A percentile compares a stretch with the other conserved stretches of the same genome.
phyloP scores from a whole-genome alignment of 2,888 invertebrate species.

The Scrobipalpa costella region DNA sequence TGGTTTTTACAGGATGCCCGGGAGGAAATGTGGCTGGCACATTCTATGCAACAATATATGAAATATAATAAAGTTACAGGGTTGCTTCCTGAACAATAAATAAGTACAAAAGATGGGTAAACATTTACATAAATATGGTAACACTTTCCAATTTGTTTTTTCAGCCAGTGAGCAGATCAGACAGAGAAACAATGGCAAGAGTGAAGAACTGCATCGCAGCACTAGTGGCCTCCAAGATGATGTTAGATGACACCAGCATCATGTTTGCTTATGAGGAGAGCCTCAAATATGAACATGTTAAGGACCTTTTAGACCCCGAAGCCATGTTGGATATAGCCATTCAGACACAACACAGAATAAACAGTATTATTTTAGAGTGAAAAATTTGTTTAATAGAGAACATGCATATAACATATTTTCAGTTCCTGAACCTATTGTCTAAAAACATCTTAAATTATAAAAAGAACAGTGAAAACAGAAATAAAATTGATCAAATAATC shows the following conservation, averaged over 20 bases:
- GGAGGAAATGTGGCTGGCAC: too few species aligned
- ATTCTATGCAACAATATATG: too few species aligned
- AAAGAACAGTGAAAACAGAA: too few species aligned
- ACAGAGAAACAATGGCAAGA: constrained; percentile 93
- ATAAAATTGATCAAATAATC: too few species aligned
- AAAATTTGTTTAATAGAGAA: constrained; percentile 39
- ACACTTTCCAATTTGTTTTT: not conserved
- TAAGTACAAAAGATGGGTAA: too few species aligned
- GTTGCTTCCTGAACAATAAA: too few species aligned
- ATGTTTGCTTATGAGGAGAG: constrained; percentile 95
- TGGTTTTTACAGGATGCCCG: too few species aligned
- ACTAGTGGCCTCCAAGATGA: constrained; percentile 92
- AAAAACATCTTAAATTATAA: too few species aligned
- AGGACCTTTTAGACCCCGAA: constrained; percentile 91
- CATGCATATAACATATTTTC: too few species aligned
- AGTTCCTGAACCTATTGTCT: too few species aligned
- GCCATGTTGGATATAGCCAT: constrained; percentile 92
- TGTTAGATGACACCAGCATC: constrained; percentile 95
- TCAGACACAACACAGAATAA: constrained; percentile 87
- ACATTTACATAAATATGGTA: not conserved
- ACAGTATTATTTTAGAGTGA: constrained; percentile 63
- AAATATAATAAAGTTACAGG: too few species aligned
- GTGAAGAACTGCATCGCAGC: constrained; percentile 94
- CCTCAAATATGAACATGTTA: constrained; percentile 86
- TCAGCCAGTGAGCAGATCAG: constrained; percentile 85